These are phyloP conservation scores for Lepidostoma basale DNA, from an alignment of 1,140 invertebrate genomes.

Conservation along the genomic window DNA sequence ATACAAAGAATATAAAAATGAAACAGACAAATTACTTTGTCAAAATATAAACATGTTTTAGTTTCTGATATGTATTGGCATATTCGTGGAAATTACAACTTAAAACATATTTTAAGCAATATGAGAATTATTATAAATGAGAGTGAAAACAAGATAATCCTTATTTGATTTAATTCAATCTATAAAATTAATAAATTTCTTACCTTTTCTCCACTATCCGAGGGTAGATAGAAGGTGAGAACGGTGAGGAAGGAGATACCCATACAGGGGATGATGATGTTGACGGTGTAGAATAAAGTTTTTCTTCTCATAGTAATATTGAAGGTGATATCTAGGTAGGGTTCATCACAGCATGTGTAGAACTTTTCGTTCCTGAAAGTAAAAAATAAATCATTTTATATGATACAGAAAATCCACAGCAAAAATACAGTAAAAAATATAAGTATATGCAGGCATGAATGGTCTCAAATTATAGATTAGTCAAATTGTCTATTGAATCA, in stretches of 20 bases:
- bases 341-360: slow-evolving; percentile 96
- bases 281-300: slow-evolving; percentile 97
- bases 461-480: neutral
- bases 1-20: too few species aligned
- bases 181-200: slow-evolving; percentile 49
- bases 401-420: neutral
- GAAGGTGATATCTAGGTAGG: slow-evolving; percentile 97
- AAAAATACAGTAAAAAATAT: neutral
- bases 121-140: too few species aligned
- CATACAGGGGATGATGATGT: slow-evolving; percentile 96
- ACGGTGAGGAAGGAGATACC: slow-evolving; percentile 98
- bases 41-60: too few species aligned
- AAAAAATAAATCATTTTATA: neutral
- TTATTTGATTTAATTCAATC: too few species aligned
- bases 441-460: neutral
- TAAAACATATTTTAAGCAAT: too few species aligned
- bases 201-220: slow-evolving; percentile 99
- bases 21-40: too few species aligned
- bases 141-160: too few species aligned
- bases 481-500: neutral
- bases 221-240: slow-evolving; percentile 97
- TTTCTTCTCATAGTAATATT: slow-evolving; percentile 98
- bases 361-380: slow-evolving; percentile 85
- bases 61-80: too few species aligned
- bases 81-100: too few species aligned